phyloP scores from a whole-genome alignment of 1,140 invertebrate species.

The Armadillidium nasatum region DNA sequence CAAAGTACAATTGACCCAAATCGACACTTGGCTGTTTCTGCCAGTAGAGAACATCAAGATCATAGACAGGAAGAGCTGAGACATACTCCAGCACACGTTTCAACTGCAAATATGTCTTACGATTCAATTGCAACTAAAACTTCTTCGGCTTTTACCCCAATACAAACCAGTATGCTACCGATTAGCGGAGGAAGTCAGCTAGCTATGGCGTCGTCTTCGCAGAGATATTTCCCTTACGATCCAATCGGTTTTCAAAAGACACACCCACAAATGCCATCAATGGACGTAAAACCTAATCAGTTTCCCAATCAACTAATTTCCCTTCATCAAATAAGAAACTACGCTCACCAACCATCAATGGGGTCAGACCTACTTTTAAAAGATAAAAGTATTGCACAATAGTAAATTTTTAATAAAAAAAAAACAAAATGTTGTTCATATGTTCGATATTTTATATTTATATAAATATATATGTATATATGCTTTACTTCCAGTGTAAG shows the following conservation, averaged over 20 bases:
- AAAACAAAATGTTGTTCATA: too few species aligned
- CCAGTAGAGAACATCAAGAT: slow-evolving; percentile 49
- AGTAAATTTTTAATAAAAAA: slow-evolving; percentile 20
- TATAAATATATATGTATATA: too few species aligned
- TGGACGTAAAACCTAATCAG: slow-evolving; percentile 55
- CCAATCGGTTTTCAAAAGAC: slow-evolving; percentile 72
- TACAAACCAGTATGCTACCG: slow-evolving; percentile 66
- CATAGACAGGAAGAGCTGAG: slow-evolving; percentile 48
- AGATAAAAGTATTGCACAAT: slow-evolving; percentile 53
- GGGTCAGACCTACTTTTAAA: slow-evolving; percentile 56
- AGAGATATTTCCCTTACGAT: slow-evolving; percentile 78
- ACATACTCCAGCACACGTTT: slow-evolving; percentile 50
- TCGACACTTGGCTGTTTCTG: slow-evolving; percentile 38
- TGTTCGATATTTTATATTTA: too few species aligned
- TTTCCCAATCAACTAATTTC: slow-evolving; percentile 94
- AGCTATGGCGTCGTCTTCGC: slow-evolving; percentile 47
- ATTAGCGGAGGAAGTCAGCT: slow-evolving; percentile 47
- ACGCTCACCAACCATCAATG: slow-evolving; percentile 80
- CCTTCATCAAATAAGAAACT: slow-evolving; percentile 92
- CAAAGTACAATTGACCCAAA: slow-evolving; percentile 42
- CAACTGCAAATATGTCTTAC: slow-evolving; percentile 51
- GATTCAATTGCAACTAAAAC: slow-evolving; percentile 50
- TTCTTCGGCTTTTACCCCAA: slow-evolving; percentile 84
- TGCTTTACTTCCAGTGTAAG: too few species aligned
- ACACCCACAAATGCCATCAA: slow-evolving; percentile 51